Evolutionary conservation across 1,140 invertebrate species (phyloP).

Genomic region (Ruditapes philippinarum): DNA sequence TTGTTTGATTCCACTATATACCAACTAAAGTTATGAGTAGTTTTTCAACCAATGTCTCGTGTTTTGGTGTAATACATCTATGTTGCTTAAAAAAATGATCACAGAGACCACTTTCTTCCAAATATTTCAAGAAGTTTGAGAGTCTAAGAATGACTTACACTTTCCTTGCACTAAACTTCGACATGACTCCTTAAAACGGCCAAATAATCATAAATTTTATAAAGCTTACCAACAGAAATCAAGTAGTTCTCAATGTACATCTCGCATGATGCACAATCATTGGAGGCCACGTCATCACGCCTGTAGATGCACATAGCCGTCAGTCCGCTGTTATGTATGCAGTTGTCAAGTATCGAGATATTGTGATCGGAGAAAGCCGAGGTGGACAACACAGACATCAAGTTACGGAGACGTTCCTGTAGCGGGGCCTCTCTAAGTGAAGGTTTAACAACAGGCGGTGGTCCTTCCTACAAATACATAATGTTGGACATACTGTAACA

Average conservation of each 20-base stretch:
- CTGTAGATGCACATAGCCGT: conserved; percentile 24
- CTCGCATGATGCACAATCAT: conserved; percentile 18
- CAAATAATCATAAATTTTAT: too few species aligned
- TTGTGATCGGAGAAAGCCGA: conserved; percentile 3
- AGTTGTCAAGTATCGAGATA: conserved; percentile 32
- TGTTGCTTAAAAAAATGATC: too few species aligned
- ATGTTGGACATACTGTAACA: too few species aligned
- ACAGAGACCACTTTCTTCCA: too few species aligned
- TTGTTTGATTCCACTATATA: too few species aligned
- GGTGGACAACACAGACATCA: not conserved
- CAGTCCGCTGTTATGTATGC: conserved; percentile 33
- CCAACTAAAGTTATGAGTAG: too few species aligned
- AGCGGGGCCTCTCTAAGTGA: conserved; percentile 40
- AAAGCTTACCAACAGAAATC: conserved; percentile 27
- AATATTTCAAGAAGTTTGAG: too few species aligned
- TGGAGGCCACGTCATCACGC: not conserved
- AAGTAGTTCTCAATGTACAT: conserved; percentile 40
- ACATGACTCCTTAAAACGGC: too few species aligned
- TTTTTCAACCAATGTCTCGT: too few species aligned
- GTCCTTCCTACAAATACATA: conserved; percentile 50
- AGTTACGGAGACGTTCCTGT: not conserved
- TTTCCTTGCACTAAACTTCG: too few species aligned
- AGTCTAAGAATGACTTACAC: too few species aligned
- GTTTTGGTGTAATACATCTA: too few species aligned
- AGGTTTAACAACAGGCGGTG: conserved; percentile 43